A percentile compares a stretch with the other conserved stretches of the same genome.
Conservation (phyloP, 2,113 vertebrate genomes). For the Paracyprichromis sp. region DNA sequence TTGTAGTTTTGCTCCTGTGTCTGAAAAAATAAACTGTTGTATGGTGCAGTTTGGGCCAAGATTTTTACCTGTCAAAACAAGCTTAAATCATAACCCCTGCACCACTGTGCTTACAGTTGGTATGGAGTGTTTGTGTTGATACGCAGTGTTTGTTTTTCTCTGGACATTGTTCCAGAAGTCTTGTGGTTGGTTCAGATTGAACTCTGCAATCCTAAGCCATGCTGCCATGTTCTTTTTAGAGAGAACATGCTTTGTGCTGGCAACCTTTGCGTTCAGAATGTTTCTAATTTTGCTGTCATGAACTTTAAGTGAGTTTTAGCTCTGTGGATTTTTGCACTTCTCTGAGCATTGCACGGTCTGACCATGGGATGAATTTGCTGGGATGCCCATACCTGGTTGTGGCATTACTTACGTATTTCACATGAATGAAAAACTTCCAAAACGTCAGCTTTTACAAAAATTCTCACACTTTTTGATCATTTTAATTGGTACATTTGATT, state of each 20-base stretch:
- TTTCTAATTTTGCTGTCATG: not conserved
- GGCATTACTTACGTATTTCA: rapidly evolving
- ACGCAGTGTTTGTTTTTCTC: not conserved
- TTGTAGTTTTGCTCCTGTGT: not conserved
- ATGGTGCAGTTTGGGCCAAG: not conserved
- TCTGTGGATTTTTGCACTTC: not conserved
- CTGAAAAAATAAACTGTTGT: not conserved
- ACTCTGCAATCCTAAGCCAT: not conserved
- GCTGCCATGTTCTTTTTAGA: not conserved
- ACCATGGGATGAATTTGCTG: not conserved
- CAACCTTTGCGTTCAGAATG: rapidly evolving
- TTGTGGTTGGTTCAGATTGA: not conserved
- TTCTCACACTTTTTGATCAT: rapidly evolving
- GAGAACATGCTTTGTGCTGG: not conserved
- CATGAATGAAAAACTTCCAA: not conserved
- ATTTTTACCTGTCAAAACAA: not conserved
- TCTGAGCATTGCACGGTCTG: rapidly evolving
- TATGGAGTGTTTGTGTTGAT: not conserved
- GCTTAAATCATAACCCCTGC: rapidly evolving
- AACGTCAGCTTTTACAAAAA: rapidly evolving
- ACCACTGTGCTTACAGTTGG: not conserved
- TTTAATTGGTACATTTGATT: not conserved
- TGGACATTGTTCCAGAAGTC: not conserved
- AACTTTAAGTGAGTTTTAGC: not conserved
- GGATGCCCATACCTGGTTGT: rapidly evolving